Evolutionary conservation across 2,888 invertebrate genomes (phyloP).

Genomic region (Ferrisia virgata): DNA sequence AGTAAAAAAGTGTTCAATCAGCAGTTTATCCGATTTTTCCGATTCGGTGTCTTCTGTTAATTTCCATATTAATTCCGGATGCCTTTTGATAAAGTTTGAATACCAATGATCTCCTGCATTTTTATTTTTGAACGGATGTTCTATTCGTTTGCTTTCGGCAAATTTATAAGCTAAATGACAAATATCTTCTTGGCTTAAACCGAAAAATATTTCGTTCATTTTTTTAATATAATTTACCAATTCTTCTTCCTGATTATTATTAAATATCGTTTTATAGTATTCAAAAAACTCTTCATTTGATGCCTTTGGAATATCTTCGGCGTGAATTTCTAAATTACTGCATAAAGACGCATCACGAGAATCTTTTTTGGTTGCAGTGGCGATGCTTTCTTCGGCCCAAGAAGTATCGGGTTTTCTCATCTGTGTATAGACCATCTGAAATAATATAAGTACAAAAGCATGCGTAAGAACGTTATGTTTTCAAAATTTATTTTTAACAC

Average conservation of each 20-base stretch:
- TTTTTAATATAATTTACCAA: background rate
- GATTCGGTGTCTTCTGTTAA: background rate
- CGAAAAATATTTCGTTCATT: constrained; percentile 3
- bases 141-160: background rate
- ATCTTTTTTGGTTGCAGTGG: background rate
- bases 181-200: background rate
- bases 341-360: background rate
- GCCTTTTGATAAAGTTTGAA: background rate
- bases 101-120: background rate
- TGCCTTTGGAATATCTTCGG: background rate
- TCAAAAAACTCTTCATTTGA: background rate
- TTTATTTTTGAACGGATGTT: background rate
- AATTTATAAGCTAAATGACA: background rate
- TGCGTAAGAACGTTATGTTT: no score
- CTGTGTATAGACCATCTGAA: background rate
- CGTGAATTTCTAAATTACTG: background rate
- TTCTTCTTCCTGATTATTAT: background rate
- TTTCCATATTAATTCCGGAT: background rate
- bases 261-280: background rate
- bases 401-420: background rate
- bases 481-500: no score
- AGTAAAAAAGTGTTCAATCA: background rate
- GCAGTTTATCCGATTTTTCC: background rate
- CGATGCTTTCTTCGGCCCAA: background rate
- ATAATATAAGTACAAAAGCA: background rate